Percentiles rank a stretch among this genome's conserved stretches.
These are phyloP conservation scores for Leptopterna dolabrata DNA, from an alignment of 2,888 invertebrate species.

Conservation along the genomic window DNA sequence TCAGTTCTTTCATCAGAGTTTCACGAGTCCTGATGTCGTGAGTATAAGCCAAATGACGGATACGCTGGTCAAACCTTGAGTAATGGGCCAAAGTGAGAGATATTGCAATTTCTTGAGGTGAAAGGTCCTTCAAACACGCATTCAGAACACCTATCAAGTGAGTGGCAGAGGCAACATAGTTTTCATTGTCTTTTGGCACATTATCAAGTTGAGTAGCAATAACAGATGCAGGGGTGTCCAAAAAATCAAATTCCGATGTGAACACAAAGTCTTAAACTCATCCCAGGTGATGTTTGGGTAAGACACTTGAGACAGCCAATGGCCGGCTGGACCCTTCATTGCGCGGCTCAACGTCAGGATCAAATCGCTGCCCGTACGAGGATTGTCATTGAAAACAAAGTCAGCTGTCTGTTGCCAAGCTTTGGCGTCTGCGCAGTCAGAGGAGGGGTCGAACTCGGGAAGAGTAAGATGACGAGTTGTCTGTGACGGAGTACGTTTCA, in stretches of 20 bases:
- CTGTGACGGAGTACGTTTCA: neutral
- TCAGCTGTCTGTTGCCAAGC: conserved; percentile 41
- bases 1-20: neutral
- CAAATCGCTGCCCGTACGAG: neutral
- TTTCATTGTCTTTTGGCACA: neutral
- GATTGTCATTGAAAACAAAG: conserved; percentile 14
- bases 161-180: conserved; percentile 17
- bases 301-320: conserved; percentile 39
- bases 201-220: conserved; percentile 4
- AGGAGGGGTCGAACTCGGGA: conserved; percentile 34
- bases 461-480: neutral
- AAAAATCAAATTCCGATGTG: neutral
- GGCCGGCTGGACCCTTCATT: conserved; percentile 15
- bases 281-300: conserved; percentile 27
- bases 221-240: conserved; percentile 41
- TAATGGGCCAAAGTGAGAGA: conserved; percentile 31
- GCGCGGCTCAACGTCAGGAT: conserved; percentile 8
- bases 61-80: conserved; percentile 26
- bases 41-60: conserved; percentile 33
- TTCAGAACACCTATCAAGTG: conserved; percentile 26
- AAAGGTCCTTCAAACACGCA: neutral
- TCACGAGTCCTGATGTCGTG: conserved; percentile 5
- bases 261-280: conserved; percentile 49
- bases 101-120: conserved; percentile 39
- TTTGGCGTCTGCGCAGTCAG: conserved; percentile 3